Evolutionary conservation across 2,888 invertebrate species (phyloP), one percentile per base, ranked within the genome.

Genomic region (Thymelicus acteon): DNA sequence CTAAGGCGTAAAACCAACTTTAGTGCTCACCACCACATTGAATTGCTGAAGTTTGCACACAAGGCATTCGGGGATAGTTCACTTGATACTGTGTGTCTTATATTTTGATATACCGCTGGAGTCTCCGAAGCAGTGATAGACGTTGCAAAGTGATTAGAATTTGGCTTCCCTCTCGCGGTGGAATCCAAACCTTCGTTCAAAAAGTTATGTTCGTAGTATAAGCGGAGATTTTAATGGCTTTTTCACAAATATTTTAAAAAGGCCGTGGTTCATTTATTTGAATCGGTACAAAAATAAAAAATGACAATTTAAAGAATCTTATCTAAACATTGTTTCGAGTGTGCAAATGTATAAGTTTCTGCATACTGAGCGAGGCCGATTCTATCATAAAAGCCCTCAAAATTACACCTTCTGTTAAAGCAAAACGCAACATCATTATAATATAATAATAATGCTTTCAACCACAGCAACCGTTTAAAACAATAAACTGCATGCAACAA

Each of bases 1-100:
- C 62, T 49, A 62, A 62, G 48, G 48, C 62, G 48, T 48, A 62
- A 48, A 62, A 37, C 31, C 31, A 62, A 62, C 48, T 62, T 12
- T 48, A 48, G 48, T 48, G 48, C 47, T 61, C 47, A 19, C 19
- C 48, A 24, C 19, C 47, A 61, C 62, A 54, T 54, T 48, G 62
- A 48, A 62, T 62, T 49, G 62, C 62, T 48, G 49, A 62, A 62
- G 62, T 62, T 62, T 44, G 8, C 7, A 12, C 24, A 61, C 24
- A 31, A 62, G 48, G 31, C 62, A 54, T 62, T 15, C 10, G 60
- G 31, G 61, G 13, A 60, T 60, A 60, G 60, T 54, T 54, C 24
- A 31, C 31, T 12, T 24, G 19, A 54, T 54, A 24, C 49, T 52
- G 19, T 52, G 49, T 52, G 10, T 54, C 7, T 54, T n/a, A n/a